Evolutionary conservation across 2,888 invertebrate species (phyloP), one percentile per base, ranked within the genome.

Genomic region (Volucella zonaria): DNA sequence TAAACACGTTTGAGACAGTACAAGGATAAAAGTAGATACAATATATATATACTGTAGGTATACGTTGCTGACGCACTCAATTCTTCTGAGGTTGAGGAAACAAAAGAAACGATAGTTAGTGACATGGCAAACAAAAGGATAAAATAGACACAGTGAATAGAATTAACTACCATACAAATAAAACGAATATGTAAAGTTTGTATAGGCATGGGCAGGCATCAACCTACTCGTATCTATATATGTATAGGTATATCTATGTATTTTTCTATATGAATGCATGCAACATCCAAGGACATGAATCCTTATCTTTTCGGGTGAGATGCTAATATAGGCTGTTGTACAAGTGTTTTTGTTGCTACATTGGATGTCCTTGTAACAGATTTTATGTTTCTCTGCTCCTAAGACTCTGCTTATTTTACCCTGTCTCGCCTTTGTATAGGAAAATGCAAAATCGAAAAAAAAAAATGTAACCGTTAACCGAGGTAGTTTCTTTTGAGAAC

Each of bases 311-410:
- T 73, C 59, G 64, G 71, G 62, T 52, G 64, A 51, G 61, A 54
- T 76, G 61, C 71, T 83, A 62, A 76, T 64, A 52, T 56, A 23
- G 38, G 52, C 31, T 59, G 38, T 54, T 62, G 66, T 66, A 56
- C 73, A 54, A 58, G 79, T 42, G 76, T 81, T 73, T 81, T 80
- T 85, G 73, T 80, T 80, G 85, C 76, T 76, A 76, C 56, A 23
- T 23, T 2, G 18, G 81, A 68, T 85, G 85, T 58, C 85, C 85
- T 85, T 81, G 85, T 85, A 68, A 85, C 80, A 85, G 45, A 76
- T 85, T 85, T 75, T 59, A 59, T 75, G 61, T 61, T 71, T 66
- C 71, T 70, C 45, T 42, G 59, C 75, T 75, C 38, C 8, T 66
- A 31, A 1, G 0, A 23, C 4, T 23, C 4, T 80, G 59, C 59